Percentiles rank a stretch among this genome's conserved stretches.
Evolutionary conservation across 2,113 vertebrate genomes (phyloP).

Genomic region (Anser brachyrhynchus): DNA sequence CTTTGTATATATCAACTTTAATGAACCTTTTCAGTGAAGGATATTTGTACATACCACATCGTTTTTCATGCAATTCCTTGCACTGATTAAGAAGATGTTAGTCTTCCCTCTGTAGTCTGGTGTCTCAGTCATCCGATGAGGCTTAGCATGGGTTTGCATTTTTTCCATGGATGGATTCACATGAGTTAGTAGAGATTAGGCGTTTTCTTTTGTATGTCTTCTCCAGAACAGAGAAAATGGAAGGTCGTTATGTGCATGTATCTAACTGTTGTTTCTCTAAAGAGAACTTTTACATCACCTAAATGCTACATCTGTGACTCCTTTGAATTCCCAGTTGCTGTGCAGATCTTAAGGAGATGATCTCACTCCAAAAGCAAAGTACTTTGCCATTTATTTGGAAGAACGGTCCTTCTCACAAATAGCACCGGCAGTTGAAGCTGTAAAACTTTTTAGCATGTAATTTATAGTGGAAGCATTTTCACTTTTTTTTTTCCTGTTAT

Average conservation of each 20-base stretch:
- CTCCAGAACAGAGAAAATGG: neutral
- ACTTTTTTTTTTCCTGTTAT: neutral
- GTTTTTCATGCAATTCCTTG: slow-evolving; percentile 29
- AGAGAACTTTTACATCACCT: neutral
- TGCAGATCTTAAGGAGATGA: neutral
- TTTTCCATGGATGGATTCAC: neutral
- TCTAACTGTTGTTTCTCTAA: slow-evolving; percentile 14
- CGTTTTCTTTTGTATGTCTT: slow-evolving; percentile 6
- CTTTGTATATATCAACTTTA: neutral
- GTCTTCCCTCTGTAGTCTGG: neutral
- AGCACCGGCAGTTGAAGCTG: neutral
- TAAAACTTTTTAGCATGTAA: neutral
- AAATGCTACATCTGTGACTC: neutral
- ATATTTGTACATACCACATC: neutral
- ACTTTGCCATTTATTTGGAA: neutral
- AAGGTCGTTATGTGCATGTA: neutral
- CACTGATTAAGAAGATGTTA: slow-evolving; percentile 19
- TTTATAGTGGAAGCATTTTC: neutral
- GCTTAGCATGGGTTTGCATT: neutral
- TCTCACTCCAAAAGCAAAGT: neutral
- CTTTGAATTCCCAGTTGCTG: neutral
- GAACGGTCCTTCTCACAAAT: neutral
- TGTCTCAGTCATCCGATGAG: neutral
- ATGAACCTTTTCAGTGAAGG: neutral
- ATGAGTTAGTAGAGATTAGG: neutral